These are phyloP conservation scores for Nipponacmea schrenckii DNA, from an alignment of 2,888 invertebrate species.

Conservation along the genomic window DNA sequence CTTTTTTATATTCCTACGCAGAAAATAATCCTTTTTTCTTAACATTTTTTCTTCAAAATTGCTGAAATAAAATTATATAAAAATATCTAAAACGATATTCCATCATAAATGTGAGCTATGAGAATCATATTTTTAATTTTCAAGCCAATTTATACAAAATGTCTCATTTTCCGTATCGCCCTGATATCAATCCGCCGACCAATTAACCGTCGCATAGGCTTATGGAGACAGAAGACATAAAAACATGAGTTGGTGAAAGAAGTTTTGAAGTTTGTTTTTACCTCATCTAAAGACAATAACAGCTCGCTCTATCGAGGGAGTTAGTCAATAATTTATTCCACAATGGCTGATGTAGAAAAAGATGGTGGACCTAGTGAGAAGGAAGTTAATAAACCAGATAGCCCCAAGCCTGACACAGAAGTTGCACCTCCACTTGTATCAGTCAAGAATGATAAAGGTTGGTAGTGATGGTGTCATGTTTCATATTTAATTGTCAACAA, in stretches of 20 bases:
- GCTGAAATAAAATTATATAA: too few relatives aligned
- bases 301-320: neutral
- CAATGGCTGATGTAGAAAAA: constrained; percentile 48
- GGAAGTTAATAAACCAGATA: constrained; percentile 60
- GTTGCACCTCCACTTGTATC: constrained; percentile 60
- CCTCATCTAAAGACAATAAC: neutral
- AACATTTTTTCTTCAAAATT: too few relatives aligned
- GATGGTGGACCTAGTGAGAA: constrained; percentile 56
- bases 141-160: too few relatives aligned
- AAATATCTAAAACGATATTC: too few relatives aligned
- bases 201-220: too few relatives aligned
- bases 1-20: too few relatives aligned
- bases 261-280: neutral
- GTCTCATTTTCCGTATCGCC: too few relatives aligned
- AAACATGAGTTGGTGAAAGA: neutral
- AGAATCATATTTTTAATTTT: too few relatives aligned
- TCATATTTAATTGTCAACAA: neutral
- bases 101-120: too few relatives aligned
- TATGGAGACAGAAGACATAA: neutral
- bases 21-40: too few relatives aligned
- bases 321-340: neutral
- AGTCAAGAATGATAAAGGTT: constrained; percentile 36
- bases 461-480: constrained; percentile 37
- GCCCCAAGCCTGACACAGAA: constrained; percentile 62
- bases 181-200: too few relatives aligned